Evolutionary conservation across 2,888 invertebrate species (phyloP), one percentile per base, ranked within the genome.

Genomic region (Melipona bicolor): DNA sequence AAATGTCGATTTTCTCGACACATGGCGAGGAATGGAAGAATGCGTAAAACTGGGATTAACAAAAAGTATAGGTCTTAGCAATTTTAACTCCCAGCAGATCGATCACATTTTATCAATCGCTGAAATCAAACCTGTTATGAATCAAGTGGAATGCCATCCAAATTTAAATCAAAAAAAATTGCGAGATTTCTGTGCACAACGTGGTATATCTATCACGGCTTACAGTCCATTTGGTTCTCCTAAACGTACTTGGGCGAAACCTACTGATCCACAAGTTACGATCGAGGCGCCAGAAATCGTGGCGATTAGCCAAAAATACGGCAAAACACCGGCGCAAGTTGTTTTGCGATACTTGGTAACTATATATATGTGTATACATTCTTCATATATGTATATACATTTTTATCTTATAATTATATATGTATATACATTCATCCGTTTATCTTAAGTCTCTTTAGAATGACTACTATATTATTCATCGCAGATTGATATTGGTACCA

Each of bases 141-240:
- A 96, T 92, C 96, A 97, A 94, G 95, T 96, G 3, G 95, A 95
- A 93, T 95, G 95, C 21, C 96, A 97, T 90, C 96, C 97, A 1
- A 97, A 97, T 88, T 95, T 97, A 4, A 97, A 96, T 87, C 97
- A 98, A 91, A 96, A 96, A 54, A 96, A 96, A 59, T 93, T 98
- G 43, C 96, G 96, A 0, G 94, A 96, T 1, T 97, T 96, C 91
- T 97, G 98, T 93, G 95, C 96, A 74, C 93, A 95, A 13, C 95
- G 96, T 61, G 95, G 95, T 69, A 96, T 98, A 67, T 94, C 95
- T 0, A 94, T 98, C 87, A 96, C 95, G 92, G 98, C 95, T 0
- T 98, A 97, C 94, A 96, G 97, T 59, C 97, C 98, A 0, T 95
- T 98, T 79, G 98, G 97, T 24, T 95, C 96, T 52, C 96, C 96